phyloP scores from a whole-genome alignment of 2,888 invertebrate species.

The Erannis defoliaria region DNA sequence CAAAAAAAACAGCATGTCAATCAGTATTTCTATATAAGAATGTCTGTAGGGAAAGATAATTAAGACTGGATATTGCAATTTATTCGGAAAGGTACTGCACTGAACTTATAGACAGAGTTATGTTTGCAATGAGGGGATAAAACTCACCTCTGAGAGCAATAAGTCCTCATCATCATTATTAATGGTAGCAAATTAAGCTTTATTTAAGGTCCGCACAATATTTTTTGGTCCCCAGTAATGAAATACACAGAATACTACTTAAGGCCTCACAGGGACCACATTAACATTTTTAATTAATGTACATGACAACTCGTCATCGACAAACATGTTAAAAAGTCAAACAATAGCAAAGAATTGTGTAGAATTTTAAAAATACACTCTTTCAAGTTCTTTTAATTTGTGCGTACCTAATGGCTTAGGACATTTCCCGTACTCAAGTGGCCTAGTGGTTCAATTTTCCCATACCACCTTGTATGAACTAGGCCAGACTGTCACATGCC shows the following conservation, averaged over 20 bases:
- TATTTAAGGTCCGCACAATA: conserved; percentile 73
- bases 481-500: no score
- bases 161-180: conserved; percentile 77
- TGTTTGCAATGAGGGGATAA: conserved; percentile 7
- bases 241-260: conserved; percentile 80
- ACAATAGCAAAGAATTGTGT: background rate
- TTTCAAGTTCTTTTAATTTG: no score
- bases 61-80: no score
- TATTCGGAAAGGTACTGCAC: background rate
- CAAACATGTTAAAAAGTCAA: conserved; percentile 4
- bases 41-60: no score
- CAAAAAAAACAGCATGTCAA: no score
- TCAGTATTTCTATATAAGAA: no score
- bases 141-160: conserved; percentile 57
- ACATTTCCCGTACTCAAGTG: no score
- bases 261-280: conserved; percentile 55
- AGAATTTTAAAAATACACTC: no score
- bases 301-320: conserved; percentile 43
- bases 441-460: no score
- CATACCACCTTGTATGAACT: no score
- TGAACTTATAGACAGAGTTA: background rate
- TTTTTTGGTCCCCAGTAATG: conserved; percentile 77
- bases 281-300: conserved; percentile 61
- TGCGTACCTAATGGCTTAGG: no score
- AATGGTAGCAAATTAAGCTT: conserved; percentile 80